Percentiles rank a stretch among this genome's conserved stretches.
Evolutionary conservation across 2,888 invertebrate genomes (phyloP).

Genomic region (Mesodorylaimus sp.): DNA sequence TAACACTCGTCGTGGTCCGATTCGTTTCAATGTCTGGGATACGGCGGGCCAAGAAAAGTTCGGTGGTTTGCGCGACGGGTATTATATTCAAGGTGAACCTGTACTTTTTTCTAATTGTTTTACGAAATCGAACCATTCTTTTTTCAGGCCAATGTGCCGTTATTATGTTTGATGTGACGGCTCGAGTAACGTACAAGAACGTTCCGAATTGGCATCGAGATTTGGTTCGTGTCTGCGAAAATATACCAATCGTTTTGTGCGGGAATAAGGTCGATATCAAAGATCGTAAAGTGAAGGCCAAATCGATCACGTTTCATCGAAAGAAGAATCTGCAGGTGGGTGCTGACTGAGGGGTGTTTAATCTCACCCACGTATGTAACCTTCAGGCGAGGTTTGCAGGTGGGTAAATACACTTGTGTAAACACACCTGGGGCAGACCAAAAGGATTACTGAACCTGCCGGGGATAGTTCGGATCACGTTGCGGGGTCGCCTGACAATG

Average conservation of each 20-base stretch:
- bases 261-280: constrained; percentile 99
- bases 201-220: constrained; percentile 99
- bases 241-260: constrained; percentile 96
- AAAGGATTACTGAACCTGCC: too few species aligned
- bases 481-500: too few species aligned
- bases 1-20: constrained; percentile 89
- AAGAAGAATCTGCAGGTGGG: constrained; percentile 94
- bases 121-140: too few species aligned
- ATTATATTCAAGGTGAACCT: constrained; percentile 79
- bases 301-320: constrained; percentile 94
- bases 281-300: constrained; percentile 98
- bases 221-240: constrained; percentile 94
- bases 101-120: too few species aligned
- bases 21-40: constrained; percentile 98
- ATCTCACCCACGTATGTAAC: too few species aligned
- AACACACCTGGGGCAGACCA: too few species aligned
- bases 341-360: too few species aligned
- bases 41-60: constrained; percentile 94
- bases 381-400: too few species aligned
- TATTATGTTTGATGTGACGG: constrained; percentile 99
- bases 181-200: constrained; percentile 97
- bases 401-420: too few species aligned
- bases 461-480: too few species aligned
- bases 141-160: constrained; percentile 54
- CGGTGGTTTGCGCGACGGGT: constrained; percentile 93